Evolutionary conservation across 1,140 invertebrate species (phyloP), one percentile per base, ranked within the genome.

Genomic region (Pseudachorutes palmiensis): DNA sequence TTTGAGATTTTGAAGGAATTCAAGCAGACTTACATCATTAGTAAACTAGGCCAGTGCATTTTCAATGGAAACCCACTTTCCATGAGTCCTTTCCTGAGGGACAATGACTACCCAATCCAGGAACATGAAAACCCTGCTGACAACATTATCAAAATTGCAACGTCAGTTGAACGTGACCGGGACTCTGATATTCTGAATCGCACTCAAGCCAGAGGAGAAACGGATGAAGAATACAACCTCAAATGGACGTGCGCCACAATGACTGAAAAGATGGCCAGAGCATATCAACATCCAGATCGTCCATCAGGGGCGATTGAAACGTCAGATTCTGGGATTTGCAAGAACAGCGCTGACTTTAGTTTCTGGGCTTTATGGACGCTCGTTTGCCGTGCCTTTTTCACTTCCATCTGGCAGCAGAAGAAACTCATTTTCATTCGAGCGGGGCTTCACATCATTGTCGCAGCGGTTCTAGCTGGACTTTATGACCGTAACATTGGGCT

Each of bases 401-500:
- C 62, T 14, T 45, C 67, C 14, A 14, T 68, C 3, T 32, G 61
- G 22, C 19, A 36, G 36, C 67, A 68, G 29, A 45, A 48, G 19
- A 64, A 51, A n/a, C 60, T 68, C 2, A 45, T 68, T 28, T 24
- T 64, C 0, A 64, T 68, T 30, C 62, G 67, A 0, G 55, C 62
- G 31, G 49, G 26, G 9, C 36, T 68, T 1, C 67, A 68, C 41
- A 51, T 29, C 1, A 28, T 68, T 41, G 67, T 68, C 3, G 67
- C 62, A 5, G 19, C 22, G 2, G 57, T 64, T 29, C 26, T 68
- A 0, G 57, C 67, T 0, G 12, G 0, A 26, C 16, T 68, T 3
- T 68, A 68, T 33, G 58, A 49, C 1, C 41, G 67, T 59, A n/a
- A 68, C 24, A 58, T 68, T 1, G 67, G 67, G 16, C 0, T 32